Evolutionary conservation across 2,888 invertebrate genomes (phyloP).

Genomic region (Poecilobothrus nobilitatus): DNA sequence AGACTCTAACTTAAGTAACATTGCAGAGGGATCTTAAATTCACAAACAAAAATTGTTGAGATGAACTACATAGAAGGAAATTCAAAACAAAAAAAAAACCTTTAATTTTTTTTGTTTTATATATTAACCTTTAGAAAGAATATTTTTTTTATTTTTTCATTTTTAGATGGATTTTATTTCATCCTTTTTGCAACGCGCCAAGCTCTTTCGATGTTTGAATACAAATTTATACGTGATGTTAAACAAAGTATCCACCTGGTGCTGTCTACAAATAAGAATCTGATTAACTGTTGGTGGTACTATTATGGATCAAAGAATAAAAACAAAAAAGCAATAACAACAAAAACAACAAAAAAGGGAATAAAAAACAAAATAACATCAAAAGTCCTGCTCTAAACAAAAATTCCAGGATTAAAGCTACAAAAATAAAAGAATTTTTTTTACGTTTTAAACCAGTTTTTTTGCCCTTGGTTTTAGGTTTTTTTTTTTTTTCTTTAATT

Average conservation of each 20-base stretch:
- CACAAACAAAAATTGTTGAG: too few relatives aligned
- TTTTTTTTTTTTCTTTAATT: neutral
- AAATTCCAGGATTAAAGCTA: constrained; percentile 1
- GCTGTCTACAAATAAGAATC: neutral
- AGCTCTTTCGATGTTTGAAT: too few relatives aligned
- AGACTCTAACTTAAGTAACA: neutral
- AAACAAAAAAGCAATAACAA: neutral
- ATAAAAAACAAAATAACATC: neutral
- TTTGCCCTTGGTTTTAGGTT: neutral
- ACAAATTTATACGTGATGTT: neutral
- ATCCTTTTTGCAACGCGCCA: too few relatives aligned
- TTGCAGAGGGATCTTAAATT: too few relatives aligned
- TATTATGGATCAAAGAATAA: neutral
- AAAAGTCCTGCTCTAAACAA: neutral
- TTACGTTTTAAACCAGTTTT: constrained; percentile 1
- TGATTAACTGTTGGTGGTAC: constrained; percentile 1
- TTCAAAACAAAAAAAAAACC: too few relatives aligned
- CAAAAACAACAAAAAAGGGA: neutral
- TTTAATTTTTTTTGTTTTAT: too few relatives aligned
- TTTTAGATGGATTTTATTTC: too few relatives aligned
- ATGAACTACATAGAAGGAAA: too few relatives aligned
- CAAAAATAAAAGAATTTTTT: neutral
- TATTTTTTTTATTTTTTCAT: too few relatives aligned
- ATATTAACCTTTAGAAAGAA: too few relatives aligned
- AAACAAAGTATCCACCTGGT: neutral